Conservation (phyloP, 2,113 vertebrate species). For the Heterotilapia buettikoferi region DNA sequence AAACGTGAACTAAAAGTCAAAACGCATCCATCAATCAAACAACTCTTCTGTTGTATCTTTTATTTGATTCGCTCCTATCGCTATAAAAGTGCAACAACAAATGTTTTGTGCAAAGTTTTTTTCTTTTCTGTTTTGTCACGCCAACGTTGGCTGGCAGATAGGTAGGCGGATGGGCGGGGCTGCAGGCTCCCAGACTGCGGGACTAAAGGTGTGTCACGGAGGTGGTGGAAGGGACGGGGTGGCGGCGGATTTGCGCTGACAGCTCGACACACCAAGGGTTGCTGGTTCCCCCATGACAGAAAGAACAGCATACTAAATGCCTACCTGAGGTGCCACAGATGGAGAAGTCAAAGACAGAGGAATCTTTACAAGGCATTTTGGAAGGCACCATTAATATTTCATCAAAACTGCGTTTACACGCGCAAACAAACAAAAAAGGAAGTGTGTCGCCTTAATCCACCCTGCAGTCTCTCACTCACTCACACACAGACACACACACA, state of each 20-base stretch:
- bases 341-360: conserved; percentile 70
- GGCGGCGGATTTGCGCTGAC: conserved; percentile 47
- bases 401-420: conserved; percentile 72
- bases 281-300: conserved; percentile 55
- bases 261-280: conserved; percentile 60
- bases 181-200: conserved; percentile 22
- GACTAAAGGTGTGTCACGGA: conserved; percentile 59
- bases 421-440: conserved; percentile 70
- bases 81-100: not conserved
- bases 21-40: conserved; percentile 28
- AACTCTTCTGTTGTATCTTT: not conserved
- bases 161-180: not conserved
- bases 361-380: conserved; percentile 70
- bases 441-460: conserved; percentile 56
- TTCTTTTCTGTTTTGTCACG: not conserved
- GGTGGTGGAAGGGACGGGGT: conserved; percentile 15
- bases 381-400: conserved; percentile 72
- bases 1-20: conserved; percentile 26
- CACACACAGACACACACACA: not conserved
- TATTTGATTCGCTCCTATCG: conserved; percentile 4
- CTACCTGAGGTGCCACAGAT: conserved; percentile 71
- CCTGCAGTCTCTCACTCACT: conserved; percentile 53
- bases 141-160: not conserved
- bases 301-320: conserved; percentile 64
- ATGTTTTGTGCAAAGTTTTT: not conserved